Base-by-base conservation (phyloP, 2,113 vertebrate species). In the Corvus moneduloides region DNA sequence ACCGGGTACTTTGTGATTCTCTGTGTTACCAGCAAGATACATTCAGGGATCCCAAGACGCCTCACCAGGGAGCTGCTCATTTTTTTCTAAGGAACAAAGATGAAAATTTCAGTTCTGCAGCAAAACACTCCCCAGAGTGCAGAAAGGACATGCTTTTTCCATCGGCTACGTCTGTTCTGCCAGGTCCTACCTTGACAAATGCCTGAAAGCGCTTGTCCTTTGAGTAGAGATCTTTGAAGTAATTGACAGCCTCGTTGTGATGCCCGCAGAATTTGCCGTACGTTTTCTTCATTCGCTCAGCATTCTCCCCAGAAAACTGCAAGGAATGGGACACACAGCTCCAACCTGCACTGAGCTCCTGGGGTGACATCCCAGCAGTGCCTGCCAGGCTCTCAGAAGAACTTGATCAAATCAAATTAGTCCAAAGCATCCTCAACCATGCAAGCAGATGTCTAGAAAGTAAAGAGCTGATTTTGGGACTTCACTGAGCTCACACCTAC, bases 1-100 rank as follows among this genome's bases (percentile, higher is more conserved):
- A 99, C 99, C 0, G 99, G 99, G 93, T 99, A 99, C 96, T 99
- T 99, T 37, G 99, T 99, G 97, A 99, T 99, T 92, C 99, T 98
- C 97, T 99, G 99, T 16, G 99, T 99, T 62, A 99, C 99, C 54
- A 99, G 97, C 94, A 99, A 94, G 84, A 99, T 99, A 97, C 99
- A 99, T 93, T 99, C 99, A 28, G 99, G 99, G 95, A 99, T 99
- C 37, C 99, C 98, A 35, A 99, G 98, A 18, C 99, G 97, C 52
- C 99, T 98, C 67, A 99, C 99, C 13, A 99, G 94, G 7, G 99
- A 98, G 86, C 99, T 99, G 94, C 98, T 99, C 99, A 99, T 99
- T 98, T 99, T 99, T 98, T 99, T 99, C 99, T 99, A 87, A 89
- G 89, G 97, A 67, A 56, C n/a, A 85, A 81, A 62, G 69, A 78